Evolutionary conservation across 2,888 invertebrate species (phyloP).

Genomic region (Blastobasis adustella): DNA sequence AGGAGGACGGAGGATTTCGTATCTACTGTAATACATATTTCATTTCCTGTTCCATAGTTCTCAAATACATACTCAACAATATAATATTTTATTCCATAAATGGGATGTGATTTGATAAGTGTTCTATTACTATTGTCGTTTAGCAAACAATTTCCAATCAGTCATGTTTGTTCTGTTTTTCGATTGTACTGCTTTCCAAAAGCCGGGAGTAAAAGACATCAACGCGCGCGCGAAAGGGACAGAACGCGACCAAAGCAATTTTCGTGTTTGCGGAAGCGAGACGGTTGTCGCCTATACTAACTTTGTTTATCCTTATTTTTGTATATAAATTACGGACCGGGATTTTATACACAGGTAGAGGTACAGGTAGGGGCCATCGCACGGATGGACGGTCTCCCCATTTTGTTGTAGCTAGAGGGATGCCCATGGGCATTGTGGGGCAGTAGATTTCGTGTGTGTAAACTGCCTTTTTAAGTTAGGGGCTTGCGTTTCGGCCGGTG

Average conservation of each 20-base stretch:
- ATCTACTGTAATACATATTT: too few relatives aligned
- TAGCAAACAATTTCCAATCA: too few relatives aligned
- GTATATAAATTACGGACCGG: constrained; percentile 50
- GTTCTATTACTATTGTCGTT: too few relatives aligned
- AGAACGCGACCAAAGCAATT: constrained; percentile 23
- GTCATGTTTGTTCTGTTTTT: constrained; percentile 16
- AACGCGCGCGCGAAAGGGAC: constrained; percentile 54
- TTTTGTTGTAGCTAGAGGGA: constrained; percentile 46
- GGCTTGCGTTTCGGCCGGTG: constrained; percentile 53
- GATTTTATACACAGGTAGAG: constrained; percentile 59
- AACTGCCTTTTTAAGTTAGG: constrained; percentile 44
- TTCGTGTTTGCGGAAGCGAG: constrained; percentile 46
- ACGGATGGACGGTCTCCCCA: constrained; percentile 67
- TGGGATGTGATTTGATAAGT: too few relatives aligned
- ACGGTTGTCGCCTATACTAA: constrained; percentile 41
- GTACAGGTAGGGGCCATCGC: constrained; percentile 52
- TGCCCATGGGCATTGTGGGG: constrained; percentile 34
- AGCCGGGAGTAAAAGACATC: constrained; percentile 64
- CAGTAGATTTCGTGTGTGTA: constrained; percentile 38
- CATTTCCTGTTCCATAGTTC: too few relatives aligned
- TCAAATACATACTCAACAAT: too few relatives aligned
- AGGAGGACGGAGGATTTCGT: too few relatives aligned
- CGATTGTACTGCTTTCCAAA: constrained; percentile 33
- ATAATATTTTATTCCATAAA: too few relatives aligned
- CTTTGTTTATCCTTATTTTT: constrained; percentile 51